Conservation (phyloP, 2,797 vertebrate genomes). For the Atherinosoma microstoma region DNA sequence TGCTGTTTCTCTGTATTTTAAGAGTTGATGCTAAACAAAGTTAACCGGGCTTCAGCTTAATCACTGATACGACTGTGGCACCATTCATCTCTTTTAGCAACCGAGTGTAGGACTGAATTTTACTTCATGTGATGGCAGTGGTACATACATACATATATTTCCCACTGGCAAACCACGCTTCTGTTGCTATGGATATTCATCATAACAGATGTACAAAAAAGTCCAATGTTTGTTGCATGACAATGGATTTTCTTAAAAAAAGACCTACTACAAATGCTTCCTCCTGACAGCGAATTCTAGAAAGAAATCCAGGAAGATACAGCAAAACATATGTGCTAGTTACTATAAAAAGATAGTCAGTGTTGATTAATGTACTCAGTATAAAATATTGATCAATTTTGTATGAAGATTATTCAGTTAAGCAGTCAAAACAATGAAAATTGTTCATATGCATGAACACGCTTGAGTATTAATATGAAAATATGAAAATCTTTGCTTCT, state of each 20-base stretch:
- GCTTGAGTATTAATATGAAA: constrained; percentile 44
- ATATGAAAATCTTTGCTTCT: constrained; percentile 41
- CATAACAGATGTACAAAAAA: neutral
- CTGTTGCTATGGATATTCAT: neutral
- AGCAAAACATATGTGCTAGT: constrained; percentile 7
- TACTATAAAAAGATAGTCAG: constrained; percentile 26
- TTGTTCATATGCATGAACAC: constrained; percentile 45
- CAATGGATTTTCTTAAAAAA: neutral
- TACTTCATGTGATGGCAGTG: neutral
- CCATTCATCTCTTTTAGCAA: neutral
- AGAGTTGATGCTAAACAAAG: neutral
- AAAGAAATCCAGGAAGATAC: neutral
- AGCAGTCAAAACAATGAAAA: constrained; percentile 44
- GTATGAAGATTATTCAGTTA: constrained; percentile 42
- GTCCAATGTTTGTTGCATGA: neutral
- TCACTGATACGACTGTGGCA: neutral
- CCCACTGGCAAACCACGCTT: neutral
- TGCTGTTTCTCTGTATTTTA: neutral
- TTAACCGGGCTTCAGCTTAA: neutral
- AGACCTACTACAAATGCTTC: neutral
- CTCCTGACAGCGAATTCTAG: neutral
- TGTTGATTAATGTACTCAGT: constrained; percentile 32
- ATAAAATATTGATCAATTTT: constrained; percentile 27
- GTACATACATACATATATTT: neutral
- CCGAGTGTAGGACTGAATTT: neutral